Conservation (phyloP, 2,113 vertebrate genomes). For the Ovis canadensis region DNA sequence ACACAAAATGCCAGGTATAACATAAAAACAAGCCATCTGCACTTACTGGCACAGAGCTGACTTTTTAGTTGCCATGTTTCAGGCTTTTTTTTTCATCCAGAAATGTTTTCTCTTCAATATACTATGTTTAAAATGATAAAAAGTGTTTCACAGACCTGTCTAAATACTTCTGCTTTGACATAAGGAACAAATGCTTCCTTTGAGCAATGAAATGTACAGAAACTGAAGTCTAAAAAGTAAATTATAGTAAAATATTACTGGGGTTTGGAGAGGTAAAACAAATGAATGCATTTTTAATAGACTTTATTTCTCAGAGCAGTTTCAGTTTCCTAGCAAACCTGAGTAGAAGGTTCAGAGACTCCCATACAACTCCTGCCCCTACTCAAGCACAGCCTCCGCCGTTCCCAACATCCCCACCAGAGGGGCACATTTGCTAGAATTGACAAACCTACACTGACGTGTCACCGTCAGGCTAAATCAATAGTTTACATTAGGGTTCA, state of each 20-base stretch:
- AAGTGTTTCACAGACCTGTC: not conserved
- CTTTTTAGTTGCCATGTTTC: constrained; percentile 8
- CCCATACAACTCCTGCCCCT: not conserved
- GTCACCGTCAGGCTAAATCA: not conserved
- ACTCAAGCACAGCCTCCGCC: not conserved
- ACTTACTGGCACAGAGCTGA: not conserved
- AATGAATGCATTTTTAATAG: not conserved
- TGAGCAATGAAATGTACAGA: not conserved
- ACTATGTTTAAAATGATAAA: constrained; percentile 27
- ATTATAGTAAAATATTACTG: not conserved
- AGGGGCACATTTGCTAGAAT: not conserved
- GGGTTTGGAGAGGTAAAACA: not conserved
- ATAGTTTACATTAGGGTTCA: not conserved
- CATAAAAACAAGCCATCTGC: constrained; percentile 17
- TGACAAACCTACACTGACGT: not conserved
- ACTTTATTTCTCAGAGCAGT: not conserved
- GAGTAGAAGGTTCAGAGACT: not conserved
- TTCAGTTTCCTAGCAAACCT: not conserved
- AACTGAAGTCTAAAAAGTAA: constrained; percentile 3
- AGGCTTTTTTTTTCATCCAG: not conserved
- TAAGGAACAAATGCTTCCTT: constrained; percentile 13
- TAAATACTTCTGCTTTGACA: not conserved
- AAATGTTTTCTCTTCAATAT: not conserved
- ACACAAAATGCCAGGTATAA: constrained; percentile 42
- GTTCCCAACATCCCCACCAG: too few species aligned